A percentile compares a stretch with the other conserved stretches of the same genome.
phyloP scores from a whole-genome alignment of 2,113 vertebrate genomes.

The Perca schrenkii region DNA sequence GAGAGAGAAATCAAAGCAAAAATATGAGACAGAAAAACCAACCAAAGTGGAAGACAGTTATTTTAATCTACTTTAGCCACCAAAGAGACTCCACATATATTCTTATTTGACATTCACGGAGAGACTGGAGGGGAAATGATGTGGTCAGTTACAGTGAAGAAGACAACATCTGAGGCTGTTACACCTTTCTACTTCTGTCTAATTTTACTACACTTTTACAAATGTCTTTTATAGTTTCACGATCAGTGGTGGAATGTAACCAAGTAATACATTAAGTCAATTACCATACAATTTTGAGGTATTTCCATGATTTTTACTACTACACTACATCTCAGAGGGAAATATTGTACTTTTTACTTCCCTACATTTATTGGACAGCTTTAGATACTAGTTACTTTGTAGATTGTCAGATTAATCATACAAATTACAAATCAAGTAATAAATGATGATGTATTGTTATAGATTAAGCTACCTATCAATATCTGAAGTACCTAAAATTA shows the following conservation, averaged over 20 bases:
- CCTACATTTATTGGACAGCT: not conserved
- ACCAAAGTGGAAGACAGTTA: conserved; percentile 10
- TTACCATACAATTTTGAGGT: not conserved
- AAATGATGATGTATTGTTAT: not conserved
- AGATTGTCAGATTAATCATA: not conserved
- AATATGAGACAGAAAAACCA: conserved; percentile 27
- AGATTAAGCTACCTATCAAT: not conserved
- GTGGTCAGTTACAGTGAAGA: conserved; percentile 37
- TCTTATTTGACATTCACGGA: conserved; percentile 18
- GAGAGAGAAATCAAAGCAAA: conserved; percentile 56
- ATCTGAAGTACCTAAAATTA: not conserved
- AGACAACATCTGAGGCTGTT: conserved; percentile 17
- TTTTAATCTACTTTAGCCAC: conserved; percentile 36
- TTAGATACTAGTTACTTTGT: no score
- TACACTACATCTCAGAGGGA: not conserved
- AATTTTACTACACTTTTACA: not conserved
- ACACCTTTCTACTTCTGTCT: not conserved
- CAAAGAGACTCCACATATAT: conserved; percentile 17
- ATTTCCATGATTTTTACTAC: not conserved
- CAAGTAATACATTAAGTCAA: not conserved
- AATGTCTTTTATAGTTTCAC: not conserved
- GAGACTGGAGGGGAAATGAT: conserved; percentile 11
- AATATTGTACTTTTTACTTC: not conserved
- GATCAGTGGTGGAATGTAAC: not conserved
- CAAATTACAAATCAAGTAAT: not conserved